Evolutionary conservation across 2,797 vertebrate genomes (phyloP).

Genomic region (Macroramphosus scolopax): DNA sequence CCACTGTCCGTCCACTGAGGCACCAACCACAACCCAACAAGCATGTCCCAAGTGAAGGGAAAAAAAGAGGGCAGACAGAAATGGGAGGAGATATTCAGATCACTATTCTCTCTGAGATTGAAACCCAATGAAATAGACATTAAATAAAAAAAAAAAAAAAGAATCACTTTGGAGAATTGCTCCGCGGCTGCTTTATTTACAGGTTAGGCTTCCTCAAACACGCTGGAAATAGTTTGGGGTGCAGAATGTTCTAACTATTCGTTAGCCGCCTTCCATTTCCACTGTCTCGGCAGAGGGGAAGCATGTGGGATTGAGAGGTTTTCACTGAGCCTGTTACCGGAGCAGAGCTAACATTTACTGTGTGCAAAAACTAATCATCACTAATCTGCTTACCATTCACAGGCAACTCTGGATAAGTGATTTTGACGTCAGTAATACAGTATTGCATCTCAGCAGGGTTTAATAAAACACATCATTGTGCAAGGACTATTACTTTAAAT

Average conservation of each 20-base stretch:
- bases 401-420: constrained; percentile 69
- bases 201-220: no score
- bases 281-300: constrained; percentile 42
- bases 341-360: constrained; percentile 68
- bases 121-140: constrained; percentile 50
- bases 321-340: no score
- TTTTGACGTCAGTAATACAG: constrained; percentile 70
- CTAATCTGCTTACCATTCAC: constrained; percentile 74
- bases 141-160: constrained; percentile 25
- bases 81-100: constrained; percentile 69
- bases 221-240: no score
- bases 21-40: constrained; percentile 69
- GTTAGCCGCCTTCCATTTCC: constrained; percentile 38
- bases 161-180: constrained; percentile 10
- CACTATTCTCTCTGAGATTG: constrained; percentile 54
- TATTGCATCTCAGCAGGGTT: constrained; percentile 45
- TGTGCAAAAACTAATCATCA: constrained; percentile 70
- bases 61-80: constrained; percentile 65
- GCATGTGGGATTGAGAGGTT: constrained; percentile 54
- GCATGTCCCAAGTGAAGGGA: constrained; percentile 62
- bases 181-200: constrained; percentile 4
- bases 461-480: constrained; percentile 40
- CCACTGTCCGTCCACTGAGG: constrained; percentile 97
- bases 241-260: constrained; percentile 36
- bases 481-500: no score